Evolutionary conservation across 2,888 invertebrate genomes (phyloP), one percentile per base, ranked within the genome.

Genomic region (Mystacides longicornis): DNA sequence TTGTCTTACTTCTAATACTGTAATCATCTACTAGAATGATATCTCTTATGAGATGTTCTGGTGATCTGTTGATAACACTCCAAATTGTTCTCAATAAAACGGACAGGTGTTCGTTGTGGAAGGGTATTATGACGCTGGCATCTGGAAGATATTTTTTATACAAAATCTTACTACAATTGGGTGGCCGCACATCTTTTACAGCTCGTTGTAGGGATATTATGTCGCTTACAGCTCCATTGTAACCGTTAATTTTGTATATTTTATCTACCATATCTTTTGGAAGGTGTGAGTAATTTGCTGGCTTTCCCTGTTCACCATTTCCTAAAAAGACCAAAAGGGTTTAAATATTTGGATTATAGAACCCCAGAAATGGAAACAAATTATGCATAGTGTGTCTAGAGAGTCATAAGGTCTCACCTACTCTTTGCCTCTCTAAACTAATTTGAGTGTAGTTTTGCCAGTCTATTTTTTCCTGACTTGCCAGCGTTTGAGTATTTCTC

Each of bases 171-270:
- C 77, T 78, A 67, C 93, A 93, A 4, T 82, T 80, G 14, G 74
- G 68, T 64, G 85, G 81, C 45, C 89, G 71, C 50, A 89, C 87
- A 67, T 90, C 89, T 0, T 86, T 86, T 43, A 89, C 58, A 0
- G 95, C 87, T 51, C 97, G 81, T 71, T 95, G 88, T 14, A 97
- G 64, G 0, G 93, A 83, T 62, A 98, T 95, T 65, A 81, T 81
- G 72, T 98, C 97, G 68, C 95, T 95, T 14, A 92, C 78, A 0
- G 89, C 85, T 0, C 89, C 97, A 69, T 96, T 95, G 69, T 96
- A 98, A 1, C 97, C 97, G 69, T 98, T 97, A 14, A 85, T 86
- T 65, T 84, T 78, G 67, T 89, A 96, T 20, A 93, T 68, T 46
- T 78, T 71, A 48, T 86, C 80, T 66, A 90, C 89, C 47, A 81